Percentiles rank a stretch among this genome's conserved stretches.
These are phyloP conservation scores for Hylaea fasciaria DNA, from an alignment of 2,888 invertebrate species.

Conservation along the genomic window DNA sequence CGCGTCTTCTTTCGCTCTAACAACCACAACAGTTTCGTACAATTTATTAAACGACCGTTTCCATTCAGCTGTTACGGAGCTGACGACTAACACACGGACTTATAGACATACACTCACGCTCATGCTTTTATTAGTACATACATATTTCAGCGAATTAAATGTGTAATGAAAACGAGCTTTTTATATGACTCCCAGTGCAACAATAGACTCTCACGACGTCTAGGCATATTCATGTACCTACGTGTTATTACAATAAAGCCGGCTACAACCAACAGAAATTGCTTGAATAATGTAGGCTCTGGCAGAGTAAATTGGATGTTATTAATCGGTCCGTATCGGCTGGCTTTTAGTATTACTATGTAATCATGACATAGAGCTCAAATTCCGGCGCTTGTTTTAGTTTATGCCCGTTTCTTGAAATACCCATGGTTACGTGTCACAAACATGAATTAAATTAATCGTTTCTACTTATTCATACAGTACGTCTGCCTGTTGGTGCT, in stretches of 20 bases:
- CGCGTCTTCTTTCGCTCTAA: too few relatives aligned
- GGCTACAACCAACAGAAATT: conserved; percentile 9
- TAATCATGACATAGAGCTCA: conserved; percentile 2
- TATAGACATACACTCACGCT: too few relatives aligned
- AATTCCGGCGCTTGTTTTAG: conserved; percentile 1
- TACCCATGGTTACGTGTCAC: neutral
- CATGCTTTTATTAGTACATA: too few relatives aligned
- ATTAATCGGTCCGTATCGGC: neutral
- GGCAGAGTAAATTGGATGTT: neutral
- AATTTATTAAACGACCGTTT: too few relatives aligned
- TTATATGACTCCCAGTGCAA: conserved; percentile 1
- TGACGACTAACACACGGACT: too few relatives aligned
- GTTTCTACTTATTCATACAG: too few relatives aligned
- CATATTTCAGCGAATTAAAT: too few relatives aligned
- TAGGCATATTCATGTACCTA: neutral
- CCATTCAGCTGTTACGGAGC: too few relatives aligned
- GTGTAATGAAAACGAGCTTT: conserved; percentile 5
- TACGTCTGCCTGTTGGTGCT: too few relatives aligned
- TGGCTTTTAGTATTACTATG: neutral
- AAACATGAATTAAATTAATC: neutral
- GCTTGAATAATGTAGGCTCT: conserved; percentile 5
- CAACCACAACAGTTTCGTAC: too few relatives aligned
- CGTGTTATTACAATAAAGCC: conserved; percentile 4
- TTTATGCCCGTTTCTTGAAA: neutral
- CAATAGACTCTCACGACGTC: conserved; percentile 9